phyloP scores from a whole-genome alignment of 2,888 invertebrate species.

The Stegophylla sp. region DNA sequence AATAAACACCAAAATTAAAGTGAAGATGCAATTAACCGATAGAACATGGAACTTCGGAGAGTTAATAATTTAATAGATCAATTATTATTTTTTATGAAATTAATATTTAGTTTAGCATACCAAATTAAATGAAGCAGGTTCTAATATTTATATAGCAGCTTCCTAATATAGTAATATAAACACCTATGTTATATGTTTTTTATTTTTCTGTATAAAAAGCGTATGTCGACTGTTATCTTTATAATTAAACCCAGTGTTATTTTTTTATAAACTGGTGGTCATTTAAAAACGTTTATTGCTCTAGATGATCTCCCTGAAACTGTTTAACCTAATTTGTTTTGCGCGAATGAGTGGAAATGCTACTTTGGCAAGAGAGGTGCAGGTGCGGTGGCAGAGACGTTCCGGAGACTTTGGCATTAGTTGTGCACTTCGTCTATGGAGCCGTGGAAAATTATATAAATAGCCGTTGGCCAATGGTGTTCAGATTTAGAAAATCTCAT shows the following conservation, averaged over 20 bases:
- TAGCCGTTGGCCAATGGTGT: slow-evolving; percentile 53
- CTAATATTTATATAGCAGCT: neutral
- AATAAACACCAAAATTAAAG: too few species aligned
- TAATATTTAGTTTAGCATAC: neutral
- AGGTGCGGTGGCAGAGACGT: slow-evolving; percentile 53
- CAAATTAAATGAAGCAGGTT: neutral
- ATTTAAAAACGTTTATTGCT: slow-evolving; percentile 44
- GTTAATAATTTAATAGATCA: too few species aligned
- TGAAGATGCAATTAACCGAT: too few species aligned
- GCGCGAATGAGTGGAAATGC: slow-evolving; percentile 32
- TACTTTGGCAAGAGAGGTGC: slow-evolving; percentile 9
- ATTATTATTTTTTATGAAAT: too few species aligned
- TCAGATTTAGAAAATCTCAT: slow-evolving; percentile 57
- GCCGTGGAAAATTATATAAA: slow-evolving; percentile 59
- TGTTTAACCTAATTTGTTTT: slow-evolving; percentile 57
- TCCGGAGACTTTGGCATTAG: slow-evolving; percentile 59
- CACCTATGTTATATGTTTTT: neutral
- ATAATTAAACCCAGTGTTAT: neutral
- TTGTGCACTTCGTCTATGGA: slow-evolving; percentile 55
- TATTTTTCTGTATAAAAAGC: neutral
- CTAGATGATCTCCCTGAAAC: slow-evolving; percentile 37
- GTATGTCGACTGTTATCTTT: neutral
- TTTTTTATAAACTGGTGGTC: neutral
- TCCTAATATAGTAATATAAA: neutral
- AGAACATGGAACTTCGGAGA: too few species aligned